A percentile compares a stretch with the other conserved stretches of the same genome.
phyloP scores from a whole-genome alignment of 2,797 vertebrate genomes.

The Aselliscus stoliczkanus region DNA sequence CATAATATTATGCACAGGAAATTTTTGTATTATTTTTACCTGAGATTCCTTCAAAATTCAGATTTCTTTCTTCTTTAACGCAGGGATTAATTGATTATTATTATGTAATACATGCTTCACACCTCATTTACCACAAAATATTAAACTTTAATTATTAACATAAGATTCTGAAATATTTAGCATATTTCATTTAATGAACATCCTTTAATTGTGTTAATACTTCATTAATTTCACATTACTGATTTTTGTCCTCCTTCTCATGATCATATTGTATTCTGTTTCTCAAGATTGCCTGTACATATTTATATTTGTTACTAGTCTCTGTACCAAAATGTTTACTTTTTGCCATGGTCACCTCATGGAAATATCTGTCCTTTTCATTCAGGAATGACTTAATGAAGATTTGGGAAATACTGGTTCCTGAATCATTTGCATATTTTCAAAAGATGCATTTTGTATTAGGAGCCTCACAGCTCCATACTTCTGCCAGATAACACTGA shows the following conservation, averaged over 20 bases:
- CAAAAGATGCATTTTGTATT: not conserved
- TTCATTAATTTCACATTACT: not conserved
- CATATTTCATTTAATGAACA: not conserved
- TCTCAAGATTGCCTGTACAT: not conserved
- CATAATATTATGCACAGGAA: not conserved
- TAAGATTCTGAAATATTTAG: not conserved
- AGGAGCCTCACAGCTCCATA: not conserved
- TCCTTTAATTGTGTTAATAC: not conserved
- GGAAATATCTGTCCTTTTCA: not conserved
- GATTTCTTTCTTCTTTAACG: not conserved
- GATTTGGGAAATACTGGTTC: not conserved
- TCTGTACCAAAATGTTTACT: not conserved
- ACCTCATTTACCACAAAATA: not conserved
- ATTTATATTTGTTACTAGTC: not conserved
- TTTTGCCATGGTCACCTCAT: not conserved
- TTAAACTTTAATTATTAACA: not conserved
- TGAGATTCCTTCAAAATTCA: not conserved
- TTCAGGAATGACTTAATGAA: not conserved
- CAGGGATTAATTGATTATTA: not conserved
- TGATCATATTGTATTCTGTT: not conserved
- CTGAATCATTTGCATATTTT: not conserved
- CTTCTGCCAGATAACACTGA: not conserved
- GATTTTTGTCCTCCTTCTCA: not conserved
- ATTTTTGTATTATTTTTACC: not conserved
- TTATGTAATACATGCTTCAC: not conserved